phyloP scores from a whole-genome alignment of 2,888 invertebrate species.

The Notodonta dromedarius region DNA sequence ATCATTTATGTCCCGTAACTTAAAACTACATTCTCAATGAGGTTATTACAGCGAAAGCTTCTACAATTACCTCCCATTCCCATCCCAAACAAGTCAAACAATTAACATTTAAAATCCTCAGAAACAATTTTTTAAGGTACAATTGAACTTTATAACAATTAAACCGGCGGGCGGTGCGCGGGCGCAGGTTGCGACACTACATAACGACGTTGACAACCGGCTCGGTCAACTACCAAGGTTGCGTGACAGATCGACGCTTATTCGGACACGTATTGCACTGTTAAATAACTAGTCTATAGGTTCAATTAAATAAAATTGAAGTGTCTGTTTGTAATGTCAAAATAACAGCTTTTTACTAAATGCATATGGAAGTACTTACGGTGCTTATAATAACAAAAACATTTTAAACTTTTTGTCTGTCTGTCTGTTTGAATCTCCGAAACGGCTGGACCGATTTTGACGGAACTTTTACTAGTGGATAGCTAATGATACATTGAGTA shows the following conservation, averaged over 20 bases:
- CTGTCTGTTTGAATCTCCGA: too few species aligned
- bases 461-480: too few species aligned
- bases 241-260: conserved; percentile 25
- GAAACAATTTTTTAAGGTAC: not conserved
- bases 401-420: too few species aligned
- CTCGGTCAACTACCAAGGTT: conserved; percentile 50
- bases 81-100: not conserved
- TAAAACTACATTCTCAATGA: not conserved
- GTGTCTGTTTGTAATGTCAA: too few species aligned
- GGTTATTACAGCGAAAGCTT: not conserved
- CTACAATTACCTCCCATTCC: not conserved
- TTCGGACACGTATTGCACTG: conserved; percentile 22
- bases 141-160: conserved; percentile 4
- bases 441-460: too few species aligned
- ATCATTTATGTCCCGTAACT: not conserved
- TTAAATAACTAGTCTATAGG: conserved; percentile 1
- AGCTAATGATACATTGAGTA: too few species aligned
- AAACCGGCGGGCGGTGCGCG: conserved; percentile 12
- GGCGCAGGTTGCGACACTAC: conserved; percentile 21
- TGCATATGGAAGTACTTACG: too few species aligned
- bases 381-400: too few species aligned
- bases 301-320: too few species aligned
- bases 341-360: too few species aligned
- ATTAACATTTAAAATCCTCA: not conserved
- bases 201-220: conserved; percentile 9